Base-by-base conservation (phyloP, 2,888 invertebrate species). In the Pterostichus madidus region DNA sequence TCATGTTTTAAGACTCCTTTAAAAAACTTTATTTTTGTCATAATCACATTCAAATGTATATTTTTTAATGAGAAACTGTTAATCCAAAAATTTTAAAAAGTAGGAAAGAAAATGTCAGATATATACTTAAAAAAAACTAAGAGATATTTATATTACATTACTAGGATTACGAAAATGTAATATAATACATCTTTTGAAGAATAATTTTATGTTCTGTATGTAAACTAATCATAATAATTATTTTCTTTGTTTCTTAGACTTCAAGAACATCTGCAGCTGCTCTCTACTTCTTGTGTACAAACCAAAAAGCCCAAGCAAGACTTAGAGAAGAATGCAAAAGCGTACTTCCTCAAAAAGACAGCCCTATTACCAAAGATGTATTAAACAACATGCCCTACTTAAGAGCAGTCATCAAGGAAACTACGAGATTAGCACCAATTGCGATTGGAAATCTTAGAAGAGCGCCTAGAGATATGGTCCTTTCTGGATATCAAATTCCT, bases 361-460 rank as follows among this genome's bases (percentile, higher is more conserved):
- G 87, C 17, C 85, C 86, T 3, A 86, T 92, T 1, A 90, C 89
- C 2, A 86, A 89, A 11, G 89, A 90, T 11, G 85, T 87, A 17
- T 85, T 91, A 35, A 86, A 87, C 56, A 86, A 88, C 44, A 85
- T 91, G 59, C 87, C 88, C 0, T 94, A 93, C 85, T 88, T 94
- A 7, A 92, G 91, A 86, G 94, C 94, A 1, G 93, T 93, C 85
- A 88, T 94, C 5, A 94, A 94, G 87, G 94, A 94, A 88, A 89
- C 93, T 0, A 88, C 92, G 61, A 89, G 94, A 82, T 81, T 89
- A 13, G 85, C 87, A 32, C 87, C 88, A 44, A 85, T 87, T 39
- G 85, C 86, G n/a, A 83, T 86, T 53, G 88, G 86, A 52, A 86
- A 84, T 84, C 13, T 86, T 8, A 84, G 89, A 76, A 84, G 83